A percentile compares a stretch with the other conserved stretches of the same genome.
Conservation (phyloP, 2,888 invertebrate genomes). For the Volucella inanis region DNA sequence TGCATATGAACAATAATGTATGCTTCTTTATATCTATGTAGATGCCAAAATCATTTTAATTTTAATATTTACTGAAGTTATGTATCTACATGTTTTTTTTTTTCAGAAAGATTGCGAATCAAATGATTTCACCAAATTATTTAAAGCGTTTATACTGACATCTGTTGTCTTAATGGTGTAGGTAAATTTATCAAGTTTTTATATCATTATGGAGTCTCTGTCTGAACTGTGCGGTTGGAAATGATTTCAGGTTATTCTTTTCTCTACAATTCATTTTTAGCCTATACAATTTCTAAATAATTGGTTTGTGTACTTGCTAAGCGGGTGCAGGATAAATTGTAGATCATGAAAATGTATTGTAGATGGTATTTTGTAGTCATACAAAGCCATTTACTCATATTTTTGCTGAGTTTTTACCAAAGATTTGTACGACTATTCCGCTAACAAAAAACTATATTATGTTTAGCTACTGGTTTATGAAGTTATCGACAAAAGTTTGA, state of each 20-base stretch:
- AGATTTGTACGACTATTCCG: too few relatives aligned
- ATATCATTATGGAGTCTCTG: background rate
- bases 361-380: background rate
- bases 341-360: background rate
- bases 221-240: background rate
- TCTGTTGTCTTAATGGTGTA: background rate
- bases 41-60: background rate
- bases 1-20: background rate
- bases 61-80: background rate
- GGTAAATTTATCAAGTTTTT: background rate
- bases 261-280: background rate
- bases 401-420: too few relatives aligned
- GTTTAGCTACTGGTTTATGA: too few relatives aligned
- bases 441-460: too few relatives aligned
- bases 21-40: background rate
- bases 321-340: background rate
- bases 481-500: too few relatives aligned
- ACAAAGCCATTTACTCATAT: too few relatives aligned
- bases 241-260: background rate
- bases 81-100: background rate
- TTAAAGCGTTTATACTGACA: background rate
- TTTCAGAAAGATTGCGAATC: background rate
- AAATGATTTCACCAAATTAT: too few relatives aligned
- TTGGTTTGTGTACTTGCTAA: conserved; percentile 4
- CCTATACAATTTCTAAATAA: too few relatives aligned